Evolutionary conservation across 2,797 vertebrate genomes (phyloP).

Genomic region (Choloepus didactylus): DNA sequence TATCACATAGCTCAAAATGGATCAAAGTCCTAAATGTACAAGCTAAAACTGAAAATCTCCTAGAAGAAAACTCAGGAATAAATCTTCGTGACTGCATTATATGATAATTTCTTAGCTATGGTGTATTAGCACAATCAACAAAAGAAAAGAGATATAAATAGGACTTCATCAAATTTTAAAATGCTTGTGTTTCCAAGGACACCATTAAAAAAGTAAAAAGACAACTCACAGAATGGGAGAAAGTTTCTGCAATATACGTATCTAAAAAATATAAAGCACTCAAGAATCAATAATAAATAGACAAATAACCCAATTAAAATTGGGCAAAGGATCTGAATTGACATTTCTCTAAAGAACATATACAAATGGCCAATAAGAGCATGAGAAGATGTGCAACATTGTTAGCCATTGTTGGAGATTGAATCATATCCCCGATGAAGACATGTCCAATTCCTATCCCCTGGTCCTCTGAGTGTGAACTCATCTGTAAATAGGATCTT

Average conservation of each 20-base stretch:
- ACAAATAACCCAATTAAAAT: neutral
- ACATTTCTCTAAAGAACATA: too few species aligned
- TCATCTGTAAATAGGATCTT: too few species aligned
- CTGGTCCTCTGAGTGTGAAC: too few species aligned
- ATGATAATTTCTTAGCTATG: too few species aligned
- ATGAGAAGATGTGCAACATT: too few species aligned
- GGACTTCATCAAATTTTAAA: neutral
- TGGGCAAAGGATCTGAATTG: neutral
- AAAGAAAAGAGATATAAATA: neutral
- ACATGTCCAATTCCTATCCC: too few species aligned
- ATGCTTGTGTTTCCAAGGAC: neutral
- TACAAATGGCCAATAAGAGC: too few species aligned
- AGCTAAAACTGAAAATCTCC: too few species aligned
- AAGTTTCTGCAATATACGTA: neutral
- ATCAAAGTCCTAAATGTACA: neutral
- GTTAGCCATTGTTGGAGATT: too few species aligned
- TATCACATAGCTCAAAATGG: neutral
- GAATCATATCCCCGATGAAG: too few species aligned
- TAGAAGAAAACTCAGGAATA: neutral
- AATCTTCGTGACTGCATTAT: neutral
- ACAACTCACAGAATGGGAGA: neutral
- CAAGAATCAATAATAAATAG: neutral
- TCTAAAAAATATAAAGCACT: neutral
- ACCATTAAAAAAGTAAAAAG: neutral
- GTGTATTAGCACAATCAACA: neutral